These are phyloP conservation scores for Sussaba pulchella DNA, from an alignment of 2,888 invertebrate species.

Conservation along the genomic window DNA sequence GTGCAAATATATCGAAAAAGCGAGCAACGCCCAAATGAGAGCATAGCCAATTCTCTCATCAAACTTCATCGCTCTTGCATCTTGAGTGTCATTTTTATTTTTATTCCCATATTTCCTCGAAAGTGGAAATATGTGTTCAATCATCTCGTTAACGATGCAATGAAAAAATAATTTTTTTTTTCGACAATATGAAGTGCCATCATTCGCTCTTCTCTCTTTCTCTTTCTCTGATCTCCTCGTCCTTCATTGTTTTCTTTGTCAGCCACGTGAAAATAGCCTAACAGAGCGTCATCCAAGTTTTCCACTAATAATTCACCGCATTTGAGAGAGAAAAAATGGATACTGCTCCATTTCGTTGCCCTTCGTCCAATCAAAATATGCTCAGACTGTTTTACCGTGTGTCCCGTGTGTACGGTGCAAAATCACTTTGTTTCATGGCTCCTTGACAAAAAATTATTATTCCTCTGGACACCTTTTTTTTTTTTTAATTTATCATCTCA, in stretches of 20 bases:
- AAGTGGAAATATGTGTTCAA: constrained; percentile 10
- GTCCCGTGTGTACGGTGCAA: constrained; percentile 80
- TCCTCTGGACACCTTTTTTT: constrained; percentile 10
- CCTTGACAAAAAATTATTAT: constrained; percentile 25
- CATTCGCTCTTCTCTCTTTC: constrained; percentile 62
- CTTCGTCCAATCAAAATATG: constrained; percentile 27
- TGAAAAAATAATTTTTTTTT: background rate
- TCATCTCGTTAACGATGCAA: constrained; percentile 7
- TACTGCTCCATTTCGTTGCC: constrained; percentile 28
- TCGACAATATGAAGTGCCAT: constrained; percentile 57
- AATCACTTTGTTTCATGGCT: constrained; percentile 72
- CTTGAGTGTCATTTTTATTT: constrained; percentile 70
- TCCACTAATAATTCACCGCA: constrained; percentile 45
- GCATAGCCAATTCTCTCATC: constrained; percentile 64
- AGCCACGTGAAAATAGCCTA: constrained; percentile 11
- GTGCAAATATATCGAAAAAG: constrained; percentile 64
- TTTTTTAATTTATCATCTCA: constrained; percentile 19
- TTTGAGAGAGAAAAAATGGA: constrained; percentile 39
- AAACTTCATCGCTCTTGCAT: constrained; percentile 67
- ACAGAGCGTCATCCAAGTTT: constrained; percentile 38
- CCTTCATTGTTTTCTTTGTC: constrained; percentile 31
- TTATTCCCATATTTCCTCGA: constrained; percentile 42
- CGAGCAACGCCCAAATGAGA: constrained; percentile 73
- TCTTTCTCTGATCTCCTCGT: constrained; percentile 70
- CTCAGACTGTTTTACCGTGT: constrained; percentile 52